phyloP scores from a whole-genome alignment of 2,797 vertebrate species.

The Sternotherus odoratus region DNA sequence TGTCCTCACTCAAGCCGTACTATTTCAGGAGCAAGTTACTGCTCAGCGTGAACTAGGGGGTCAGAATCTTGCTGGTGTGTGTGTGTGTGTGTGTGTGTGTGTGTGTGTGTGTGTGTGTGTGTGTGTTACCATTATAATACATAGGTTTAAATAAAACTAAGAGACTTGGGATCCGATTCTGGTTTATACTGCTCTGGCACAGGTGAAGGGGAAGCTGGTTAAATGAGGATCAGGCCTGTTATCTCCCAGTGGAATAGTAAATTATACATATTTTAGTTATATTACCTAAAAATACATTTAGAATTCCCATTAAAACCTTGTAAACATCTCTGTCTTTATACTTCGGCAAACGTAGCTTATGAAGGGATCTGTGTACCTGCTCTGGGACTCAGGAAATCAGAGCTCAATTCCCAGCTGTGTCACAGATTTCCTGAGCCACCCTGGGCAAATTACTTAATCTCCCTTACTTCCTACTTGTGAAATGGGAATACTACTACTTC shows the following conservation, averaged over 20 bases:
- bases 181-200: background rate
- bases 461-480: background rate
- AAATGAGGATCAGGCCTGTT: background rate
- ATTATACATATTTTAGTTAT: background rate
- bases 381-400: background rate
- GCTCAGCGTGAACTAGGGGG: background rate
- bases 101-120: fast-evolving
- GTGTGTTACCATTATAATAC: background rate
- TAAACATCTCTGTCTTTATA: background rate
- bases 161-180: background rate
- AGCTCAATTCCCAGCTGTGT: background rate
- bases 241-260: background rate
- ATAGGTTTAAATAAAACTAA: background rate
- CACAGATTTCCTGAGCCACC: background rate
- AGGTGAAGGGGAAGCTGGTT: background rate
- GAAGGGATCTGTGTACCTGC: background rate
- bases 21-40: background rate
- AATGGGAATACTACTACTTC: background rate
- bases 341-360: background rate
- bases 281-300: background rate
- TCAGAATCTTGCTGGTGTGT: background rate
- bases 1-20: background rate
- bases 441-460: background rate
- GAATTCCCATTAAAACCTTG: background rate
- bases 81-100: fast-evolving